Evolutionary conservation across 2,888 invertebrate genomes (phyloP).

Genomic region (Helobdella robusta): DNA sequence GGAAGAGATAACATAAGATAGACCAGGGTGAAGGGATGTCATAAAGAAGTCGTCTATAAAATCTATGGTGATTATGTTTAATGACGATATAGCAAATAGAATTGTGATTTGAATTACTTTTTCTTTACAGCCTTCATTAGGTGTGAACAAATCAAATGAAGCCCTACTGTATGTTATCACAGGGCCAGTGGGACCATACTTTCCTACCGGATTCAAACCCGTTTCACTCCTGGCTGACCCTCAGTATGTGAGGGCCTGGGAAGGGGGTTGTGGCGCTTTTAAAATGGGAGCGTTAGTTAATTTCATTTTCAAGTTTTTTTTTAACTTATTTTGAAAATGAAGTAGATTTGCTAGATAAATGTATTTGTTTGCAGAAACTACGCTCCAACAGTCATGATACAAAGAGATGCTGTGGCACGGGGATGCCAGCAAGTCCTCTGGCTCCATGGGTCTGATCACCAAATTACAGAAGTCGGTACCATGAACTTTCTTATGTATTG

Average conservation of each 20-base stretch:
- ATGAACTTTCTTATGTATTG: conserved; percentile 92
- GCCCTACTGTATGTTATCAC: conserved; percentile 82
- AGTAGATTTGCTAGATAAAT: neutral
- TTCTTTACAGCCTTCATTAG: conserved; percentile 69
- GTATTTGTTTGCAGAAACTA: conserved; percentile 50
- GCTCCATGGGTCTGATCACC: conserved; percentile 84
- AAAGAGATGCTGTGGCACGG: conserved; percentile 62
- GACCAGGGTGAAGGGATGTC: no score
- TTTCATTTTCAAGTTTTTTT: conserved; percentile 1
- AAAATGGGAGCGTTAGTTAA: conserved; percentile 88
- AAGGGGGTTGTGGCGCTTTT: conserved; percentile 77
- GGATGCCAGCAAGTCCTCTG: conserved; percentile 90
- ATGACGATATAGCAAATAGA: no score
- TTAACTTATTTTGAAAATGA: neutral
- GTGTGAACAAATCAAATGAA: conserved; percentile 75
- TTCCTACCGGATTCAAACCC: conserved; percentile 61
- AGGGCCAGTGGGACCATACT: conserved; percentile 88
- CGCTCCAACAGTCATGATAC: conserved; percentile 54
- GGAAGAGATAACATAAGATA: no score
- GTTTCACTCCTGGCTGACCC: conserved; percentile 88
- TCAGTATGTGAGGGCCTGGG: conserved; percentile 66
- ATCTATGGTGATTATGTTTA: no score
- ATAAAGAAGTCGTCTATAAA: no score
- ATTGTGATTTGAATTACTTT: neutral
- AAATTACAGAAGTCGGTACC: conserved; percentile 91